phyloP scores from a whole-genome alignment of 2,797 vertebrate species.

The Staurois parvus region DNA sequence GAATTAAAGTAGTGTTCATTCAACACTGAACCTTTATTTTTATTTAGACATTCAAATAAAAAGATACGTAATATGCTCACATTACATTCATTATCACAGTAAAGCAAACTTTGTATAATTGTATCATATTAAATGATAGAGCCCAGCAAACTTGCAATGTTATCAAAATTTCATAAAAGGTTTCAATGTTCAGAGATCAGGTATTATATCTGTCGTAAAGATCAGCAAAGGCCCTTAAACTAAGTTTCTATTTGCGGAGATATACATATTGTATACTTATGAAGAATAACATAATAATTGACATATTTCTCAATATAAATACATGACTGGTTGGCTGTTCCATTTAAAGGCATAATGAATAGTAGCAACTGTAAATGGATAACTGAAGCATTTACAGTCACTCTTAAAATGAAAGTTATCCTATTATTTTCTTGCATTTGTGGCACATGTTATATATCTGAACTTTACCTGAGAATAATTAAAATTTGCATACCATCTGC shows the following conservation, averaged over 20 bases:
- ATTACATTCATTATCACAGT: conserved; percentile 6
- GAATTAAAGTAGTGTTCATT: conserved; percentile 31
- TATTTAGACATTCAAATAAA: conserved; percentile 11
- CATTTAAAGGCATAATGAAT: conserved; percentile 33
- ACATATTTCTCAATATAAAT: not conserved
- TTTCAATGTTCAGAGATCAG: not conserved
- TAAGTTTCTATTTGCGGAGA: not conserved
- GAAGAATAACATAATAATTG: not conserved
- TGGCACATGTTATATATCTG: not conserved
- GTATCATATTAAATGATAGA: not conserved
- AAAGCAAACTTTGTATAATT: not conserved
- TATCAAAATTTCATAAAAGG: not conserved
- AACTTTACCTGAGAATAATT: too few species aligned
- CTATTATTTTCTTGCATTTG: not conserved
- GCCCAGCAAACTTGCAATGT: too few species aligned
- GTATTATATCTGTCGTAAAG: not conserved
- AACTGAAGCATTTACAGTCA: not conserved
- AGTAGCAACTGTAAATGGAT: conserved; percentile 28
- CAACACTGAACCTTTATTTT: conserved; percentile 24
- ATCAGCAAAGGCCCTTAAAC: too few species aligned
- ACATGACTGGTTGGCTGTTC: conserved; percentile 22
- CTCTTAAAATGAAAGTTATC: not conserved
- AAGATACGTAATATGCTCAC: conserved; percentile 2
- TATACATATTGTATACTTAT: not conserved
- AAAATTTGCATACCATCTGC: too few species aligned